Evolutionary conservation across 92 coral and sea anemone species (phyloP).

Genomic region (Palythoa grandis): DNA sequence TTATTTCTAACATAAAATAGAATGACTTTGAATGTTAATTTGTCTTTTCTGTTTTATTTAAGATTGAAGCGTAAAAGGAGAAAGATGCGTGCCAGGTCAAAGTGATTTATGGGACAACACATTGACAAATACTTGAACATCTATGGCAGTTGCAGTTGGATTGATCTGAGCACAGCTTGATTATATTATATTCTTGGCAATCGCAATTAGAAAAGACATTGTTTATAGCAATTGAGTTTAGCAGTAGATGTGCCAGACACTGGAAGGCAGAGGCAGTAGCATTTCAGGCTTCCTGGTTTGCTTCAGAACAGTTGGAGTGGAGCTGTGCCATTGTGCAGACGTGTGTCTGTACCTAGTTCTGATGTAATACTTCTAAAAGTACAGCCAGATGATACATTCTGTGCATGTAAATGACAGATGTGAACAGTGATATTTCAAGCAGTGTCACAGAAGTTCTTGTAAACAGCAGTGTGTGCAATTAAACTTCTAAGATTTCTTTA

Average conservation of each 20-base stretch:
- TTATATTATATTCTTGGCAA: neutral
- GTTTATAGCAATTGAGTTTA: neutral
- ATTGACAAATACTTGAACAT: conserved; percentile 17
- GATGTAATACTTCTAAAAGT: neutral
- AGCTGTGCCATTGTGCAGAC: neutral
- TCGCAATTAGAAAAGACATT: neutral
- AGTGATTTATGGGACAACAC: conserved; percentile 42
- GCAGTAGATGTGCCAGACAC: too few relatives aligned
- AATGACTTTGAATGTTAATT: neutral
- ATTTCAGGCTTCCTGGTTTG: too few relatives aligned
- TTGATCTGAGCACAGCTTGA: conserved; percentile 37
- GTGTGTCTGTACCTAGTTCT: neutral
- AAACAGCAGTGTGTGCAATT: conserved; percentile 13
- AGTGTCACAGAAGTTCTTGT: conserved; percentile 32
- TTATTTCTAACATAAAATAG: too few relatives aligned
- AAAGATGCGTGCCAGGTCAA: conserved; percentile 97
- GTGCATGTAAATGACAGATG: neutral
- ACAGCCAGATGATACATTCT: neutral
- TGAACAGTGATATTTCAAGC: conserved; percentile 21
- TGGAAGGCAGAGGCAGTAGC: too few relatives aligned
- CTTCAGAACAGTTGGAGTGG: neutral
- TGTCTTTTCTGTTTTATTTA: neutral
- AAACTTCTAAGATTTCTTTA: conserved; percentile 4
- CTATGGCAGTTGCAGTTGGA: conserved; percentile 32
- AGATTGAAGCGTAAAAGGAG: conserved; percentile 94